These are phyloP conservation scores for Epistrophe grossulariae DNA, from an alignment of 2,888 invertebrate genomes.

Conservation along the genomic window DNA sequence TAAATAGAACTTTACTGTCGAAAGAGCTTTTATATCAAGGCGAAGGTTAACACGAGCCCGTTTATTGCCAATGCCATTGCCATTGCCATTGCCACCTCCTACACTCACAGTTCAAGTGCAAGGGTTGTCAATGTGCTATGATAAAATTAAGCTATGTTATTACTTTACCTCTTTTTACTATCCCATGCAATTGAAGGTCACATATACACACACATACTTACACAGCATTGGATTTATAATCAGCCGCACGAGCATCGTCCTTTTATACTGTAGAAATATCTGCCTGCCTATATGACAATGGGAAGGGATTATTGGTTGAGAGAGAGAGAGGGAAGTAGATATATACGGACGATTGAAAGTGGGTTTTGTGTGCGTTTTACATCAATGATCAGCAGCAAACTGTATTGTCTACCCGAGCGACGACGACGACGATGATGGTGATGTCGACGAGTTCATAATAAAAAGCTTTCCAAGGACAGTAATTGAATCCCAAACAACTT, in stretches of 20 bases:
- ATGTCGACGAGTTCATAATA: slow-evolving; percentile 53
- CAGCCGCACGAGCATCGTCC: slow-evolving; percentile 38
- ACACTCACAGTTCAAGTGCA: slow-evolving; percentile 71
- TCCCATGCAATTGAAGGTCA: slow-evolving; percentile 47
- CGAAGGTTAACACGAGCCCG: slow-evolving; percentile 70
- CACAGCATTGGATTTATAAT: slow-evolving; percentile 11
- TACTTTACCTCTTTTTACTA: slow-evolving; percentile 15
- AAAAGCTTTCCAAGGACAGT: slow-evolving; percentile 71
- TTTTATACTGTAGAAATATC: slow-evolving; percentile 6
- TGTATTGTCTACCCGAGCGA: slow-evolving; percentile 54
- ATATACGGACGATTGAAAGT: not conserved
- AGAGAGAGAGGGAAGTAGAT: not conserved
- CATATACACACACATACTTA: slow-evolving; percentile 1
- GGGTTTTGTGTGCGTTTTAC: slow-evolving; percentile 32
- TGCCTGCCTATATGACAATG: not conserved
- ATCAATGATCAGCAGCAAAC: slow-evolving; percentile 46
- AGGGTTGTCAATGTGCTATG: slow-evolving; percentile 54
- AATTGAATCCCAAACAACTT: slow-evolving; percentile 69
- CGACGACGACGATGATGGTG: slow-evolving; percentile 14
- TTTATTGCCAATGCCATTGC: slow-evolving; percentile 29
- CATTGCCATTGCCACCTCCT: slow-evolving; percentile 30
- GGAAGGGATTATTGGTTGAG: slow-evolving; percentile 20
- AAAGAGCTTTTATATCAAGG: slow-evolving; percentile 60
- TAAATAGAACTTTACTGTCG: slow-evolving; percentile 31
- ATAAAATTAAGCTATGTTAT: slow-evolving; percentile 24